A percentile compares a stretch with the other conserved stretches of the same genome.
Conservation (phyloP, 1,140 invertebrate species). For the Aphelenchoides besseyi region DNA sequence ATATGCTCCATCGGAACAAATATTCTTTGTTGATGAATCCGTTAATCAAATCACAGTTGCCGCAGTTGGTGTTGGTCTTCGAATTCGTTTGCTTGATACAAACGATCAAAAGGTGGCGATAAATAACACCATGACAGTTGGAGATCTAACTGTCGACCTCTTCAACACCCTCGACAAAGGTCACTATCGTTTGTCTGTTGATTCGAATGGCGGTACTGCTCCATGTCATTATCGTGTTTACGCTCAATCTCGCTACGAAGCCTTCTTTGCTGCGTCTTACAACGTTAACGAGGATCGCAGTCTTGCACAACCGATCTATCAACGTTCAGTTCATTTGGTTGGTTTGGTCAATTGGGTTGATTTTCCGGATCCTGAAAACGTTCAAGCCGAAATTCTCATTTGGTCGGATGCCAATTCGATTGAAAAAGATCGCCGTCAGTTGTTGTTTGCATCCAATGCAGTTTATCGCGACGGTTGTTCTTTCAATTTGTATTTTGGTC, state of each 20-base stretch:
- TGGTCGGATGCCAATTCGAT: neutral
- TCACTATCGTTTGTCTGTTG: neutral
- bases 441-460: conserved; percentile 13
- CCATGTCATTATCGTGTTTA: conserved; percentile 19
- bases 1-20: conserved; percentile 1
- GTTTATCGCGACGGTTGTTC: conserved; percentile 17
- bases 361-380: conserved; percentile 18
- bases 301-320: neutral
- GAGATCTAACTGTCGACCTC: neutral
- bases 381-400: conserved; percentile 3
- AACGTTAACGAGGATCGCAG: neutral
- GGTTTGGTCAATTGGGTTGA: conserved; percentile 9
- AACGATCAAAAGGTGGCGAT: neutral
- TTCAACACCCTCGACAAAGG: neutral
- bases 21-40: conserved; percentile 17
- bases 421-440: neutral
- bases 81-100: neutral
- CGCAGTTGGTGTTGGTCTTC: neutral
- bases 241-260: conserved; percentile 17
- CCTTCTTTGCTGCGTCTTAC: conserved; percentile 7
- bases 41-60: neutral
- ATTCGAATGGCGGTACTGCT: neutral
- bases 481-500: conserved; percentile 15
- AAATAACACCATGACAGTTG: neutral
- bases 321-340: neutral